Evolutionary conservation across 2,113 vertebrate genomes (phyloP).

Genomic region (Bubo blakistoni): DNA sequence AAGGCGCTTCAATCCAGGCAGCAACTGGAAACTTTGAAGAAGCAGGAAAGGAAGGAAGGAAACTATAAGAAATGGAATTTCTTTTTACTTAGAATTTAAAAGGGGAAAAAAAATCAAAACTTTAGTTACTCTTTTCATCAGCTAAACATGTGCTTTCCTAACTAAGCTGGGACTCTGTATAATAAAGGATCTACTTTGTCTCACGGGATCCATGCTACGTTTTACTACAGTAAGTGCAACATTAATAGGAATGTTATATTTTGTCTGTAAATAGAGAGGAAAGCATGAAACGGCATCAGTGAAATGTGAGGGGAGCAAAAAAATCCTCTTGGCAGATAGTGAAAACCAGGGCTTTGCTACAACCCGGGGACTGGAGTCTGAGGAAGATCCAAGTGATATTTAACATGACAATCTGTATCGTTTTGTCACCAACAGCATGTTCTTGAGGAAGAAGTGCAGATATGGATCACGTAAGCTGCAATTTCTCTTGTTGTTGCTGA

Average conservation of each 20-base stretch:
- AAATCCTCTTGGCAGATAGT: constrained; percentile 3
- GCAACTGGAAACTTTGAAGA: constrained; percentile 24
- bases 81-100: constrained; percentile 9
- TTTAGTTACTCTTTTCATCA: constrained; percentile 5
- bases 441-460: constrained; percentile 73
- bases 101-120: neutral
- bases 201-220: constrained; percentile 21
- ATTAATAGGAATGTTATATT: neutral
- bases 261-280: constrained; percentile 37
- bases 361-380: neutral
- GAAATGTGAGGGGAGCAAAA: neutral
- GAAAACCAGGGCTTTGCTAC: constrained; percentile 20
- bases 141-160: neutral
- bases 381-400: constrained; percentile 25
- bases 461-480: constrained; percentile 64
- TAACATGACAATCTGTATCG: constrained; percentile 71
- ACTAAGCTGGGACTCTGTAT: neutral
- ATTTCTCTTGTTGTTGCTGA: constrained; percentile 73
- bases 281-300: constrained; percentile 19
- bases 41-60: neutral
- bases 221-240: constrained; percentile 52
- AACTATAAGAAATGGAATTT: constrained; percentile 35
- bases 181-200: constrained; percentile 6
- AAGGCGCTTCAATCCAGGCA: constrained; percentile 1
- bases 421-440: constrained; percentile 74